These are phyloP conservation scores for Ellobius talpinus DNA, from an alignment of 2,113 vertebrate species.

Conservation along the genomic window DNA sequence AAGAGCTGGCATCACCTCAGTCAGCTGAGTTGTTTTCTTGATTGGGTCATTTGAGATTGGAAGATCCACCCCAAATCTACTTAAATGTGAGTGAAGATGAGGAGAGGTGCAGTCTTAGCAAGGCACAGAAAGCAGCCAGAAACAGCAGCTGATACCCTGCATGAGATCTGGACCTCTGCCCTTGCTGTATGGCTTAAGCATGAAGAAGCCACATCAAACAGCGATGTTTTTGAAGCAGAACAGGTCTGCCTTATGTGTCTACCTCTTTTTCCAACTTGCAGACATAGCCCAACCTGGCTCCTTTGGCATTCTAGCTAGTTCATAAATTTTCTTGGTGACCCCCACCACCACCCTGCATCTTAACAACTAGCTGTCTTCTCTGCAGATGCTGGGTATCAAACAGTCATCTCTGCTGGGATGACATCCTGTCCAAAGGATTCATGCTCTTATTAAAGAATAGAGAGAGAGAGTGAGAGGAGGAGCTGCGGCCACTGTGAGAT, in stretches of 20 bases:
- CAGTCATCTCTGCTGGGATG: background rate
- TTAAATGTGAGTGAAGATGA: background rate
- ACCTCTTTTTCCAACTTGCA: background rate
- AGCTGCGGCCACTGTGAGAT: background rate
- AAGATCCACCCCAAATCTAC: background rate
- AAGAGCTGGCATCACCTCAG: too few species aligned
- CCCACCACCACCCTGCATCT: fast-evolving
- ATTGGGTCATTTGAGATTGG: background rate
- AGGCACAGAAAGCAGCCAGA: background rate
- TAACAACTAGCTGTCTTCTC: background rate
- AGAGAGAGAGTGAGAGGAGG: background rate
- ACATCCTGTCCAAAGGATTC: background rate
- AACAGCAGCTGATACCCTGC: background rate
- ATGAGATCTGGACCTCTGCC: background rate
- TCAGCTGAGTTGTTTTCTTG: background rate
- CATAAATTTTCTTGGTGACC: background rate
- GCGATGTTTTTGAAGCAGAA: background rate
- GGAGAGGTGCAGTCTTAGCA: background rate
- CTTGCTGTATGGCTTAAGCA: background rate
- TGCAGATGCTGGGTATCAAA: background rate
- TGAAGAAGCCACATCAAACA: background rate
- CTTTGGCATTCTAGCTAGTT: background rate
- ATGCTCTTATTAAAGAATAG: background rate
- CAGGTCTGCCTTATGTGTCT: background rate
- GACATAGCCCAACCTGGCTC: background rate